These are phyloP conservation scores for Gastracanthus pulcherrimus DNA, from an alignment of 2,888 invertebrate genomes.

Conservation along the genomic window DNA sequence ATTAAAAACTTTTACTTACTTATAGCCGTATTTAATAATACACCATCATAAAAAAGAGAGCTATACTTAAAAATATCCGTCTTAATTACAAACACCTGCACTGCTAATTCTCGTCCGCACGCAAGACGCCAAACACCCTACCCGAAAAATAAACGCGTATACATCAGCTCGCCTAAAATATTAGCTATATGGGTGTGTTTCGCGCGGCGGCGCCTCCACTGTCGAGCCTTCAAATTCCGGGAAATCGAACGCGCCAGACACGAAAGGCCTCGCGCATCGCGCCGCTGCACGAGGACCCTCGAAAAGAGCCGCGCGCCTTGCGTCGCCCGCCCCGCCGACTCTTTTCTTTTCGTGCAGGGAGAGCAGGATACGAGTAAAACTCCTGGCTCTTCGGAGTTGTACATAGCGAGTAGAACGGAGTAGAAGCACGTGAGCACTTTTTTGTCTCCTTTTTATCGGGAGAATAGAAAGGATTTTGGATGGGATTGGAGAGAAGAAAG, in stretches of 20 bases:
- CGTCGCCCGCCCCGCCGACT: too few relatives aligned
- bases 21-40: not conserved
- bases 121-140: not conserved
- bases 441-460: too few relatives aligned
- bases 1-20: not conserved
- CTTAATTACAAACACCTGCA: not conserved
- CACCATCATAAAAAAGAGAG: not conserved
- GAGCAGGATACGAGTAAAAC: too few relatives aligned
- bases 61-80: not conserved
- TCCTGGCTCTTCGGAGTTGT: too few relatives aligned
- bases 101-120: not conserved
- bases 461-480: too few relatives aligned
- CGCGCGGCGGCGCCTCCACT: not conserved
- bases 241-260: constrained; percentile 38
- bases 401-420: too few relatives aligned
- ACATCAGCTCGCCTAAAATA: constrained; percentile 22
- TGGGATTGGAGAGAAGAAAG: too few relatives aligned
- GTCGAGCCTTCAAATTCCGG: constrained; percentile 25
- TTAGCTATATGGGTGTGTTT: constrained; percentile 40
- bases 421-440: too few relatives aligned
- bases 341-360: too few relatives aligned
- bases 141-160: not conserved
- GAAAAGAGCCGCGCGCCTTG: not conserved
- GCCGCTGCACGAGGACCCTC: not conserved
- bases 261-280: not conserved